These are phyloP conservation scores for Endomychus coccineus DNA, from an alignment of 2,888 invertebrate genomes.

Conservation along the genomic window DNA sequence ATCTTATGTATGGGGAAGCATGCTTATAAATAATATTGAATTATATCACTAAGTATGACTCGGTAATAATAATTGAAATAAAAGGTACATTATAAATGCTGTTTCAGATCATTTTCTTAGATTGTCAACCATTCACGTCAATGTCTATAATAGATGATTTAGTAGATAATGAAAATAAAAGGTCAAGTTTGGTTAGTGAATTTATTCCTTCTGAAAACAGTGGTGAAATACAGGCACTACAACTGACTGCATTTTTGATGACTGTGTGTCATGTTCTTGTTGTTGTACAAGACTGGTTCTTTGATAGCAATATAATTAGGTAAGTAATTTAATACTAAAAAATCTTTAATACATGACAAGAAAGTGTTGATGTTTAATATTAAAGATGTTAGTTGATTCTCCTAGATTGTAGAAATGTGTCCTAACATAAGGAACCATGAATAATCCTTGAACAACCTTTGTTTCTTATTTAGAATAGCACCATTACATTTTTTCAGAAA, in stretches of 20 bases:
- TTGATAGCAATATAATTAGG: constrained; percentile 75
- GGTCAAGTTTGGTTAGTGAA: constrained; percentile 48
- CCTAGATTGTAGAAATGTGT: no score
- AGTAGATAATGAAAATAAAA: constrained; percentile 47
- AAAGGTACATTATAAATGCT: constrained; percentile 39
- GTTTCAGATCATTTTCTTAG: constrained; percentile 72
- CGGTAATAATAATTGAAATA: constrained; percentile 66
- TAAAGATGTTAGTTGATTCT: no score
- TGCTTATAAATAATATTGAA: no score
- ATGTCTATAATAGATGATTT: constrained; percentile 57
- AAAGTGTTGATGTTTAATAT: no score
- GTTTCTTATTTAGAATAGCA: no score
- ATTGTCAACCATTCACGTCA: constrained; percentile 75
- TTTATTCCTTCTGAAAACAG: constrained; percentile 57
- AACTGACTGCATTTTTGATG: constrained; percentile 75
- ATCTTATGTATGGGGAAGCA: no score
- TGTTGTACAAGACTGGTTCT: constrained; percentile 83
- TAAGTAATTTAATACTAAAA: constrained; percentile 30
- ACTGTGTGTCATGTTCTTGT: constrained; percentile 86
- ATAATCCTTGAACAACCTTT: no score
- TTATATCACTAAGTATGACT: no score
- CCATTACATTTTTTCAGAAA: no score
- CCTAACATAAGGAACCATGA: no score
- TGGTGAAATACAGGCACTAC: constrained; percentile 64
- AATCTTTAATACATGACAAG: no score